Evolutionary conservation across 2,888 invertebrate genomes (phyloP), one percentile per base, ranked within the genome.

Genomic region (Monoplex corrugatus): DNA sequence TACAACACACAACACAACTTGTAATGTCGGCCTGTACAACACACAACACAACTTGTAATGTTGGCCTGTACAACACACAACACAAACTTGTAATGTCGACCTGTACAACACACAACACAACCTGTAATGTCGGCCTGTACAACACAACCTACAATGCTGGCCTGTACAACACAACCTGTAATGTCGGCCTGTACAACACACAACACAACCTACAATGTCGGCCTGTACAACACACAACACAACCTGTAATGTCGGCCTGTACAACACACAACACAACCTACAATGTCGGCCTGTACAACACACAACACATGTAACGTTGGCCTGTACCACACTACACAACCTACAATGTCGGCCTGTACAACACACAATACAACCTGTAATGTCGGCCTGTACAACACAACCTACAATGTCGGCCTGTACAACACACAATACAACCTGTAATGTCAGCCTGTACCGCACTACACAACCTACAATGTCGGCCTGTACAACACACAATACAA

Each of bases 331-430:
- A 68, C 68, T 68, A n/a, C n/a, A n/a, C n/a, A n/a, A n/a, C n/a
- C n/a, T n/a, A n/a, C n/a, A 50, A 68, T 68, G 68, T 68, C 68
- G 8, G 68, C 68, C 68, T 68, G 68, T 23, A 68, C 68, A 68
- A 23, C 28, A 68, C 68, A 68, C 28, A 19, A 68, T n/a, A n/a
- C n/a, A n/a, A n/a, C n/a, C n/a, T n/a, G 28, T 23, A 19, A 68
- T 68, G 68, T 68, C 68, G 8, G 68, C 68, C 68, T 68, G 68
- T 23, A 68, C 68, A 68, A 23, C 28, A 68, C 68, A 68, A 68
- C n/a, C 8, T 23, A 6, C n/a, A 19, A 68, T 68, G 68, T 68
- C 68, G 8, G 68, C 68, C 68, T 68, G 68, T 23, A 68, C 68
- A 68, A 0, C 28, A 68, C 68, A 68, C 19, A 68, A 6, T 28